A percentile compares a stretch with the other conserved stretches of the same genome.
These are phyloP conservation scores for Phytoseiulus persimilis DNA, from an alignment of 2,888 invertebrate species.

Conservation along the genomic window DNA sequence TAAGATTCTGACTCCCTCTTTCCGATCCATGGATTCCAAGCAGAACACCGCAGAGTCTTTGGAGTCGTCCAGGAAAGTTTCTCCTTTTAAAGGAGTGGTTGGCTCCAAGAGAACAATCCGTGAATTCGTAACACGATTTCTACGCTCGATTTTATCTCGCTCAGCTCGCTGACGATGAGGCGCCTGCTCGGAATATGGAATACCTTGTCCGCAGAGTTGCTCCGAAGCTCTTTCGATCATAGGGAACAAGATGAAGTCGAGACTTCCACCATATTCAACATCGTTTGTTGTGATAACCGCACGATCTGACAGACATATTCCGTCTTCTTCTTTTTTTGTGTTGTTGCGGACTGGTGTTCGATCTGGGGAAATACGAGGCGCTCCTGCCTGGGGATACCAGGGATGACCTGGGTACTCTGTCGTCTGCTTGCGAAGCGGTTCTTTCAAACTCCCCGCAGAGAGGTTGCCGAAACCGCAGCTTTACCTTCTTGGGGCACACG, in stretches of 20 bases:
- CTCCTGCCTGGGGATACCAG: neutral
- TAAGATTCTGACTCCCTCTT: too few relatives aligned
- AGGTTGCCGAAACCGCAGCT: too few relatives aligned
- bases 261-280: neutral
- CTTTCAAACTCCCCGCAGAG: neutral
- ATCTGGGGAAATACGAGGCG: constrained; percentile 36
- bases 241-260: neutral
- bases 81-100: neutral
- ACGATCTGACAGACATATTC: neutral
- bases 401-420: neutral
- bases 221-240: neutral
- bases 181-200: neutral
- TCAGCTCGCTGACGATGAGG: neutral
- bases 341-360: constrained; percentile 9
- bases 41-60: too few relatives aligned
- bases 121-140: neutral
- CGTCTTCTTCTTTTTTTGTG: neutral
- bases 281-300: neutral
- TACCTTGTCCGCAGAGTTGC: neutral
- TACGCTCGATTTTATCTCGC: neutral
- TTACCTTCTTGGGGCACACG: too few relatives aligned
- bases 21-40: too few relatives aligned
- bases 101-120: neutral
- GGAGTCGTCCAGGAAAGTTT: too few relatives aligned
- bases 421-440: neutral